These are phyloP conservation scores for Euura lappo DNA, from an alignment of 1,140 invertebrate genomes.

Conservation along the genomic window DNA sequence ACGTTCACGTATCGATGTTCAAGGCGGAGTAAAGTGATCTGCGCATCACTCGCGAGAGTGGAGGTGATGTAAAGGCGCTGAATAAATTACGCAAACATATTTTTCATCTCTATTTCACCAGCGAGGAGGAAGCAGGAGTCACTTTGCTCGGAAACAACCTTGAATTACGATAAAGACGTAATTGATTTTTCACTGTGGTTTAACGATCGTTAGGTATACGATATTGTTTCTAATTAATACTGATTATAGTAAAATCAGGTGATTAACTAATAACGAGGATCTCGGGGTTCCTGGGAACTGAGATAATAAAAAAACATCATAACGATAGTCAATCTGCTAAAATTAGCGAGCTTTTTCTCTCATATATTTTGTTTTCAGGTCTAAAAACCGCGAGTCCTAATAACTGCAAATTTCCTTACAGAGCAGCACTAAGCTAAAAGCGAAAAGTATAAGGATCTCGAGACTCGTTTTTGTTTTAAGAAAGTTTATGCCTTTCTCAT, in stretches of 20 bases:
- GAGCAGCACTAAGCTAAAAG: background rate
- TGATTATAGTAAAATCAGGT: background rate
- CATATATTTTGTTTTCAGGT: background rate
- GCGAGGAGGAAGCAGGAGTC: background rate
- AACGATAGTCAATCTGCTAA: background rate
- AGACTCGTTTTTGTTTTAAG: background rate
- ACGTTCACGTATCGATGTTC: background rate
- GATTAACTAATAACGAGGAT: background rate
- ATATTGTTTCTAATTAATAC: too few relatives aligned
- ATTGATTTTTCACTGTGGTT: background rate
- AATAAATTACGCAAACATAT: too few relatives aligned
- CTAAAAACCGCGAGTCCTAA: background rate
- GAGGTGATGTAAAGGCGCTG: too few relatives aligned
- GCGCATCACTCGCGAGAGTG: background rate
- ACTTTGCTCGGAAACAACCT: background rate
- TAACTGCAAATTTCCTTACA: background rate
- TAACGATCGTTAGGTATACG: background rate
- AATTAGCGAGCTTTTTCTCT: background rate
- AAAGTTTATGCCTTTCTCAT: conserved; percentile 4
- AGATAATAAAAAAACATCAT: background rate
- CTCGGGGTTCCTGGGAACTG: background rate
- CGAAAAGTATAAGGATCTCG: background rate
- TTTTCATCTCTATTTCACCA: background rate
- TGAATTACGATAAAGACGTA: background rate
- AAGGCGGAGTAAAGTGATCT: background rate